These are phyloP conservation scores for Poecile atricapillus DNA, from an alignment of 2,113 vertebrate genomes.

Conservation along the genomic window DNA sequence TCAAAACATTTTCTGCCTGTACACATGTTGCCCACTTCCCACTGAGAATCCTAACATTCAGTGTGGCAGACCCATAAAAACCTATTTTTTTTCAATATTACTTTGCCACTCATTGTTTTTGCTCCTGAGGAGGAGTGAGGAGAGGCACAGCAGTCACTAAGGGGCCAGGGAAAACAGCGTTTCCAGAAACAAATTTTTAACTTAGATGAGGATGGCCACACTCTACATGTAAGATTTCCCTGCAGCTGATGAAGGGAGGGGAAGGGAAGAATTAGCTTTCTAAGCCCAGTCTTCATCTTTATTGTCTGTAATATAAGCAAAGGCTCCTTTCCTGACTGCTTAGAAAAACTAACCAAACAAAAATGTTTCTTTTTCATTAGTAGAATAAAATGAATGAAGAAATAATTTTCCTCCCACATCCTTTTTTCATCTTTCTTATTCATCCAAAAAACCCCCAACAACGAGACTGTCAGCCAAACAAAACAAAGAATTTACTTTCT, in stretches of 20 bases:
- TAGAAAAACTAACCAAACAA: constrained; percentile 44
- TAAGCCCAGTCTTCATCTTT: constrained; percentile 9
- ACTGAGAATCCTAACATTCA: fast-evolving
- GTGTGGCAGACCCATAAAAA: neutral
- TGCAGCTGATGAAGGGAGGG: neutral
- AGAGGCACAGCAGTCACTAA: neutral
- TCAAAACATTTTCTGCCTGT: fast-evolving
- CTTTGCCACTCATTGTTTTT: neutral
- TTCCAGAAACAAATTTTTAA: neutral
- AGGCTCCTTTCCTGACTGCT: neutral
- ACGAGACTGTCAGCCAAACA: constrained; percentile 33
- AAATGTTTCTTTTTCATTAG: constrained; percentile 61
- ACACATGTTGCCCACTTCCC: neutral
- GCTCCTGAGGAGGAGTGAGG: neutral
- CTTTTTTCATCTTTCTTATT: constrained; percentile 30
- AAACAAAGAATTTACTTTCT: constrained; percentile 55
- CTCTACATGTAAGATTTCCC: neutral
- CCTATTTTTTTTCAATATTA: neutral
- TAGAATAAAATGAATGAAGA: constrained; percentile 47
- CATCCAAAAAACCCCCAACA: neutral
- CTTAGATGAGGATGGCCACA: neutral
- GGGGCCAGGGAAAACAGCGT: neutral
- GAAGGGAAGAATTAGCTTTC: constrained; percentile 4
- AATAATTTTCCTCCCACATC: constrained; percentile 59
- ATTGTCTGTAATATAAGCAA: neutral